Conservation (phyloP, 2,113 vertebrate genomes). For the Mus musculus region GRCm39 chrX:83906501-83907000, state of each 20-base stretch:
- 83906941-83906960: neutral
- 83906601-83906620: neutral
- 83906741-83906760: neutral
- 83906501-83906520: neutral
- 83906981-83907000: neutral
- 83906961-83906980: neutral
- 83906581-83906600: neutral
- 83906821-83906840: neutral
- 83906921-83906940: neutral
- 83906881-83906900: neutral
- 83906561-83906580: neutral
- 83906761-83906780: neutral
- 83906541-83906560: neutral
- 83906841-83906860: neutral
- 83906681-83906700: neutral
- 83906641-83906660: neutral
- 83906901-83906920: neutral
- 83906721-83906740: too few species aligned
- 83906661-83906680: neutral
- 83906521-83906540: neutral
- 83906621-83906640: neutral
- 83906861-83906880: constrained; percentile 18
- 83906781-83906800: neutral
- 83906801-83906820: neutral
- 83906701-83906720: neutral